Conservation (phyloP, 92 coral and sea anemone genomes). For the Epizoanthus stellaris region DNA sequence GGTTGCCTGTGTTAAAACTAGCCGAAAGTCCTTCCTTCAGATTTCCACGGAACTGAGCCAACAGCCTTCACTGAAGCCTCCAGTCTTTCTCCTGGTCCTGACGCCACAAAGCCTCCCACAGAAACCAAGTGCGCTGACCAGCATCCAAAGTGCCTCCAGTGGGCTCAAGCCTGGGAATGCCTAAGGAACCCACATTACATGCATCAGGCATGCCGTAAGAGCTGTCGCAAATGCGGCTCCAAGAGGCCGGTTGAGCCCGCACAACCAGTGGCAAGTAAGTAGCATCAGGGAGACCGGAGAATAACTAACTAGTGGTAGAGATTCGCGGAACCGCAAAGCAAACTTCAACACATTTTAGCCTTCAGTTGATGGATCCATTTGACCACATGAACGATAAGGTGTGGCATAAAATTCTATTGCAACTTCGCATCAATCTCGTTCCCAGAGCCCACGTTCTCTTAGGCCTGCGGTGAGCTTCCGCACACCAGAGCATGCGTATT, state of each 20-base stretch:
- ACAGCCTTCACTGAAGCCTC: neutral
- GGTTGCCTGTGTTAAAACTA: neutral
- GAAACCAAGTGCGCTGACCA: constrained; percentile 28
- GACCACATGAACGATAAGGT: too few relatives aligned
- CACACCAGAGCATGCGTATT: too few relatives aligned
- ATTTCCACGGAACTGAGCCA: neutral
- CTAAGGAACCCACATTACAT: constrained; percentile 54
- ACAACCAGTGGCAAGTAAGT: constrained; percentile 43
- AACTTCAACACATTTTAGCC: too few relatives aligned
- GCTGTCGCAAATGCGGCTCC: constrained; percentile 53
- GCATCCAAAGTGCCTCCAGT: constrained; percentile 36
- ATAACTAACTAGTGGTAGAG: too few relatives aligned
- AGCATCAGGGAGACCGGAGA: too few relatives aligned
- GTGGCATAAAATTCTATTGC: too few relatives aligned
- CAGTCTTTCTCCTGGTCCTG: neutral
- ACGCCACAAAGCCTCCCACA: constrained; percentile 11
- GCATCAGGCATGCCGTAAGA: constrained; percentile 43
- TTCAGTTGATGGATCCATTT: too few relatives aligned
- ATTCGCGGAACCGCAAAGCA: too few relatives aligned
- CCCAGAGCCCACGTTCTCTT: too few relatives aligned
- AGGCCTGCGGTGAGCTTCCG: too few relatives aligned
- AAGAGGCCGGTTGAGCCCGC: constrained; percentile 37
- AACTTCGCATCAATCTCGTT: too few relatives aligned
- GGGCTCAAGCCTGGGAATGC: constrained; percentile 57
- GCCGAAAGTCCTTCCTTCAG: neutral